Evolutionary conservation across 1,140 invertebrate species (phyloP).

Genomic region (Drosophila bocki): DNA sequence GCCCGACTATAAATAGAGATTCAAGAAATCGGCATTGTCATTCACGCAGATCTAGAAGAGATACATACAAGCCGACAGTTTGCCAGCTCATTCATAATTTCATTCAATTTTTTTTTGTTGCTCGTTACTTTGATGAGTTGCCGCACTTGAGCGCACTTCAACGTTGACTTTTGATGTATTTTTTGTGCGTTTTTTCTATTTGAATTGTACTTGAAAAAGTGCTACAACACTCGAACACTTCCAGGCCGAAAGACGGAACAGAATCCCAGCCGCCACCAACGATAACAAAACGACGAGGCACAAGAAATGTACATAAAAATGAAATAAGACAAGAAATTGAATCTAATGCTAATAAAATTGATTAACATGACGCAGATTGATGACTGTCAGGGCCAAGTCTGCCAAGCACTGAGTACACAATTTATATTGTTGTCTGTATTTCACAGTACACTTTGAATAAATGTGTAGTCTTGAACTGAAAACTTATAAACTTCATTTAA

Average conservation of each 20-base stretch:
- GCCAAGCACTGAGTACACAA: constrained; percentile 43
- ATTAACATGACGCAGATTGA: constrained; percentile 75
- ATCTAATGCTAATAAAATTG: constrained; percentile 75
- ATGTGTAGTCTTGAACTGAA: rapidly evolving
- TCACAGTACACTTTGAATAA: not conserved
- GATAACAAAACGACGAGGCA: constrained; percentile 1
- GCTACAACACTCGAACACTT: constrained; percentile 64
- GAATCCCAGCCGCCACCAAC: constrained; percentile 21
- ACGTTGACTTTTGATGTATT: constrained; percentile 68
- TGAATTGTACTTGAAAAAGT: constrained; percentile 74
- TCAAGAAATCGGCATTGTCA: constrained; percentile 70
- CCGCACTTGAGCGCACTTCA: constrained; percentile 73
- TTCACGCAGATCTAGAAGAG: constrained; percentile 66
- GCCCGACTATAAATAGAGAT: constrained; percentile 47
- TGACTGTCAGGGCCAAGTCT: constrained; percentile 66
- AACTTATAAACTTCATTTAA: not conserved
- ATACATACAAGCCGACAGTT: constrained; percentile 35
- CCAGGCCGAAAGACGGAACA: constrained; percentile 59
- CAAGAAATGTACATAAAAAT: constrained; percentile 26
- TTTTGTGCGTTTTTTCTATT: constrained; percentile 47
- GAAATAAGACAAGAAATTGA: constrained; percentile 20
- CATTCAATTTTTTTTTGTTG: constrained; percentile 21
- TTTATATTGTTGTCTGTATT: constrained; percentile 13
- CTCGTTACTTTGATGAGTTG: constrained; percentile 75
- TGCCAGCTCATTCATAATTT: constrained; percentile 75